Conservation (phyloP, 2,888 invertebrate genomes). For the Nomada goodeniana region DNA sequence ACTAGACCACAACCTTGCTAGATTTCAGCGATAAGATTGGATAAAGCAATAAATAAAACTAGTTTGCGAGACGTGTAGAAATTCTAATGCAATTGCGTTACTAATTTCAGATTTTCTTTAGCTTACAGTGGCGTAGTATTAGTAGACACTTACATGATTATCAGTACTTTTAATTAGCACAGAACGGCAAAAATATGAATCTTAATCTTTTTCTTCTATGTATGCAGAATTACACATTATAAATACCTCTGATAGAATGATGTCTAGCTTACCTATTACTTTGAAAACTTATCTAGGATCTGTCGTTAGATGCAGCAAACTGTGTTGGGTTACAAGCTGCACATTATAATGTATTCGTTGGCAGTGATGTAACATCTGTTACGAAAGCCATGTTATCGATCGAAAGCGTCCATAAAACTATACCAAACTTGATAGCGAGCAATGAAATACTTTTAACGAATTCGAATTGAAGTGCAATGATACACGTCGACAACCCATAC, state of each 20-base stretch:
- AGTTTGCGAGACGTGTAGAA: neutral
- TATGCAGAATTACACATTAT: neutral
- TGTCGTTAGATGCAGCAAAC: no score
- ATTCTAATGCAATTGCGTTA: neutral
- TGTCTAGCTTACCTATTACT: neutral
- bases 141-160: neutral
- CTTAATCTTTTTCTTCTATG: neutral
- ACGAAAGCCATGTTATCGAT: slow-evolving; percentile 21
- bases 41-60: neutral
- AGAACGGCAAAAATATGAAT: neutral
- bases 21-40: slow-evolving; percentile 11
- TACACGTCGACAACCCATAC: slow-evolving; percentile 41
- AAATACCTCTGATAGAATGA: no score
- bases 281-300: no score
- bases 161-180: neutral
- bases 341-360: no score
- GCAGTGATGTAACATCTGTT: neutral
- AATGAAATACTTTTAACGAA: no score
- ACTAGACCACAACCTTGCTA: slow-evolving; percentile 27
- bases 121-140: neutral
- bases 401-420: slow-evolving; percentile 29
- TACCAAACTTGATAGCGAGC: slow-evolving; percentile 2
- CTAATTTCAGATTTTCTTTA: slow-evolving; percentile 13
- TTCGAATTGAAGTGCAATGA: slow-evolving; percentile 30
- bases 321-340: no score